phyloP scores from a whole-genome alignment of 2,113 vertebrate species.

The Hyla sarda region DNA sequence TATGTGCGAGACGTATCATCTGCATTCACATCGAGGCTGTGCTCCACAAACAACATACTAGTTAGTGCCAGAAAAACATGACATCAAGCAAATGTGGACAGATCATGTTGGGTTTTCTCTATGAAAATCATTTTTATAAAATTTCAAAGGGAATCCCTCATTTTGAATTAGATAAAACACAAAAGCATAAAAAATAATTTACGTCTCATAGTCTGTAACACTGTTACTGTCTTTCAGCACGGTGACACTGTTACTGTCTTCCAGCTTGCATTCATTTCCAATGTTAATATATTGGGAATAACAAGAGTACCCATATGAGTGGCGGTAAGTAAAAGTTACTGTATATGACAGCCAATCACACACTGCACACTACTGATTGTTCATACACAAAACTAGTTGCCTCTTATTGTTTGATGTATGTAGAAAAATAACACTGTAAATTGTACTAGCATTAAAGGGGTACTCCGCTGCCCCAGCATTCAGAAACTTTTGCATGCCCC shows the following conservation, averaged over 20 bases:
- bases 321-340: neutral
- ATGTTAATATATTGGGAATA: neutral
- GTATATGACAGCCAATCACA: neutral
- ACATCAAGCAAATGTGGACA: neutral
- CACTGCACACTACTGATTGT: neutral
- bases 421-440: no score
- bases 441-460: no score
- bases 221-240: neutral
- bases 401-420: no score
- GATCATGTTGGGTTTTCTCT: neutral
- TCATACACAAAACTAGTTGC: no score
- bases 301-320: neutral
- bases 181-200: neutral
- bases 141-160: neutral
- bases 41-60: neutral
- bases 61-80: neutral
- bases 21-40: slow-evolving; percentile 19
- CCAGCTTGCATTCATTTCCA: neutral
- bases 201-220: neutral
- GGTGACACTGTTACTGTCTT: neutral
- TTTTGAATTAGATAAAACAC: neutral
- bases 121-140: neutral
- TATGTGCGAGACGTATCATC: slow-evolving; percentile 25
- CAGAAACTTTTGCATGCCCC: no score
- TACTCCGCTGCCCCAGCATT: no score